Base-by-base conservation (phyloP, 2,797 vertebrate genomes). In the Tympanoctomys barrerae region DNA sequence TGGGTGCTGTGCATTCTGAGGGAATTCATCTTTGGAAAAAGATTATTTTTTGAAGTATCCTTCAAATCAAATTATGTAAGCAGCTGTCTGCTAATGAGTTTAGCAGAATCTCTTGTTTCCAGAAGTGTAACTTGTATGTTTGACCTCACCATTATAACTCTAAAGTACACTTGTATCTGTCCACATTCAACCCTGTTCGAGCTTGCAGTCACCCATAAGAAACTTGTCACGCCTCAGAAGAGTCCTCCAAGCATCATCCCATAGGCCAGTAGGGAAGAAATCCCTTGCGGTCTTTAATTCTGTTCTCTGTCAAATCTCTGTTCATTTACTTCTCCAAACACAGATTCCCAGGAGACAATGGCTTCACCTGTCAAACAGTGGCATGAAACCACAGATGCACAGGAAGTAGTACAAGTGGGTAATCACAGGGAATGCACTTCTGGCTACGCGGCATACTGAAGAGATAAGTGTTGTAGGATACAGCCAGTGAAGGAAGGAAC, bases 61-160 rank as follows among this genome's bases (percentile, higher is more conserved):
- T 94, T 92, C 91, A 46, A 31, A 89, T 92, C 85, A 62, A 85
- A 94, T 93, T 80, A 87, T 61, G 31, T 82, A 52, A 95, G 85
- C 88, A 93, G 89, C 78, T 86, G 73, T 90, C 83, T 70, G 28
- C 49, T 94, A 79, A 94, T 88, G 71, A 96, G 86, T 92, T 92
- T 90, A 92, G 75, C 92, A 96, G 94, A 94, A 83, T 91, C 82
- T 77, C n/a, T 95, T 81, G 81, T 77, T 88, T 88, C 26, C 52
- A 70, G 26, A 92, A 71, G 42, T n/a, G 1, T 82, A 86, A 49
- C 61, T 49, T 39, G 16, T 84, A 31, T n/a, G 8, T 71, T 90
- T 95, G 91, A 66, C 19, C 16, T 93, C 7, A 49, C 14, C 79
- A 91, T 91, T 90, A 42, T 84, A 62, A 88, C 70, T 83, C 39